Percentiles rank a stretch among this genome's conserved stretches.
Conservation (phyloP, 2,888 invertebrate species). For the Lasiommata megera region DNA sequence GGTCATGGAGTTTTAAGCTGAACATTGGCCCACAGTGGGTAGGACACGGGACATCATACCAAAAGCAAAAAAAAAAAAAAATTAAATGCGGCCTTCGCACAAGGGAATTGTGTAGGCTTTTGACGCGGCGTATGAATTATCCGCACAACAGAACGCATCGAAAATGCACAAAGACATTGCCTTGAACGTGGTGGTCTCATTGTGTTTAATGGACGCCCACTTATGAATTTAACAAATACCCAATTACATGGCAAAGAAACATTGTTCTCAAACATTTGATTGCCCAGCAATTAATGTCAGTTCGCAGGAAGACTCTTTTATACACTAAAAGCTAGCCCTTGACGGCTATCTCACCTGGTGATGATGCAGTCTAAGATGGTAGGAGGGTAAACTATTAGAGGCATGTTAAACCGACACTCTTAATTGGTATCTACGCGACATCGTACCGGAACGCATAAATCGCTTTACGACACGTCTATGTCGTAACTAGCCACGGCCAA, state of each 20-base stretch:
- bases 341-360: too few relatives aligned
- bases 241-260: not conserved
- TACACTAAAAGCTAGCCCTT: too few relatives aligned
- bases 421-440: too few relatives aligned
- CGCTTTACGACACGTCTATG: too few relatives aligned
- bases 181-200: constrained; percentile 33
- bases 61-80: constrained; percentile 64
- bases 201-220: constrained; percentile 27
- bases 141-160: constrained; percentile 41
- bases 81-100: constrained; percentile 55
- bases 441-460: too few relatives aligned
- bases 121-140: constrained; percentile 51
- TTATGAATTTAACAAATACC: constrained; percentile 11
- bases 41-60: constrained; percentile 53
- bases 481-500: too few relatives aligned
- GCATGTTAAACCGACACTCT: too few relatives aligned
- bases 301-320: not conserved
- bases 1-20: constrained; percentile 55
- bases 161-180: constrained; percentile 36
- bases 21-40: constrained; percentile 59
- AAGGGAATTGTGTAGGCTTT: constrained; percentile 44
- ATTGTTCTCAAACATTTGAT: not conserved
- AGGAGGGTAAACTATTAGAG: too few relatives aligned
- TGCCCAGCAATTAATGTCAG: not conserved
- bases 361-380: too few relatives aligned